These are phyloP conservation scores for Panopea generosa DNA, from an alignment of 2,888 invertebrate species.

Conservation along the genomic window DNA sequence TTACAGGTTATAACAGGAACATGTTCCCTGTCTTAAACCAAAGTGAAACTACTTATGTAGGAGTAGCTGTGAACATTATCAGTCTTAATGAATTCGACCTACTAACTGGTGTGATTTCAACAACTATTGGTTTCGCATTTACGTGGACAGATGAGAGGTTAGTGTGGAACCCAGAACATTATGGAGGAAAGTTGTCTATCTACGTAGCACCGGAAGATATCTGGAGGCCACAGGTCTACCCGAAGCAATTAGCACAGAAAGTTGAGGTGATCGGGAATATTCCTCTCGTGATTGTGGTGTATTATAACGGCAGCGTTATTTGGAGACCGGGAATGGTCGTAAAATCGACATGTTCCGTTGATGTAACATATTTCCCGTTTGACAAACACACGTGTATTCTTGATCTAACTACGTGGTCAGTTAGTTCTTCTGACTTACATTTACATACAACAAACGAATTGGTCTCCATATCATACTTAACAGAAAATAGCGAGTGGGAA, in stretches of 20 bases:
- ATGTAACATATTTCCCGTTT: constrained; percentile 50
- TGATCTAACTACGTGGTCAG: constrained; percentile 2
- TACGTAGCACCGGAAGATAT: constrained; percentile 22
- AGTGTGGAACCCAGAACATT: constrained; percentile 30
- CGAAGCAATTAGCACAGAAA: constrained; percentile 8
- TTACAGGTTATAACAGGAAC: constrained; percentile 18
- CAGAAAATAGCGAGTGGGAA: constrained; percentile 32
- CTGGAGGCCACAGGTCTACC: constrained; percentile 35
- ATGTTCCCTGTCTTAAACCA: constrained; percentile 11
- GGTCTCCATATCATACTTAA: background rate
- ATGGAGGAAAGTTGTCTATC: constrained; percentile 10
- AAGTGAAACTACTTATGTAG: background rate
- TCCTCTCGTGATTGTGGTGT: constrained; percentile 7
- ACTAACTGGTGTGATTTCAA: constrained; percentile 29
- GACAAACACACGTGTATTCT: constrained; percentile 38
- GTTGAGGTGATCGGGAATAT: constrained; percentile 21
- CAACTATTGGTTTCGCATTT: constrained; percentile 12
- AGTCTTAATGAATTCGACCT: constrained; percentile 48
- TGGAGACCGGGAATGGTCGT: constrained; percentile 29
- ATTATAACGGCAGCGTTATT: constrained; percentile 11
- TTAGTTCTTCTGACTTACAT: background rate
- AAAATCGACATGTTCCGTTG: constrained; percentile 29
- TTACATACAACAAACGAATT: background rate
- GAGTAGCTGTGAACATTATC: background rate
- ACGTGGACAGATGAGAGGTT: constrained; percentile 35